Evolutionary conservation across 2,888 invertebrate species (phyloP).

Genomic region (Homarus gammarus): DNA sequence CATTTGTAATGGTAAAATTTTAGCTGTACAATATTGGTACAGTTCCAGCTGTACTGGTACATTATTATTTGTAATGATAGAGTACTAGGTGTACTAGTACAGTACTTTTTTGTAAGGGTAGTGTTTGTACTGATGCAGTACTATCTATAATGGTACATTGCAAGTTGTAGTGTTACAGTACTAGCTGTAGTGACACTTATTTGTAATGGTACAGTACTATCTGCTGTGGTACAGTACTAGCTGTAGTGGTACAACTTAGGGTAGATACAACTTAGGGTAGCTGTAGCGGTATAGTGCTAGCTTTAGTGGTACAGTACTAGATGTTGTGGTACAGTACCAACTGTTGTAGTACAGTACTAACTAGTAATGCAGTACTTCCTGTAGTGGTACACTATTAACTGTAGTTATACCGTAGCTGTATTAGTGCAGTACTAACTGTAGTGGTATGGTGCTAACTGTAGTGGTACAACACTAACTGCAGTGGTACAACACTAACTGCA

Average conservation of each 20-base stretch:
- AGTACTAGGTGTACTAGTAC: no score
- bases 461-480: not conserved
- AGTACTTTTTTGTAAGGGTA: no score
- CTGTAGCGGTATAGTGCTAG: not conserved
- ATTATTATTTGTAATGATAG: no score
- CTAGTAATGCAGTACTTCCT: not conserved
- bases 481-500: not conserved
- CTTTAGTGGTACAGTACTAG: not conserved
- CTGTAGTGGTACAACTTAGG: not conserved
- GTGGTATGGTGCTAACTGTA: not conserved
- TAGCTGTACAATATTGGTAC: no score
- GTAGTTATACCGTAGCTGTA: not conserved
- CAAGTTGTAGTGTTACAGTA: not conserved
- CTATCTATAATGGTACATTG: no score
- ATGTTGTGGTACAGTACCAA: not conserved
- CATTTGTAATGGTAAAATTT: no score
- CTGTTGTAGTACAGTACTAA: not conserved
- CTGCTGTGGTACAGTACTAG: not conserved
- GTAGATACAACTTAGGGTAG: not conserved
- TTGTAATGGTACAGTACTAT: no score
- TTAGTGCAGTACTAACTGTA: not conserved
- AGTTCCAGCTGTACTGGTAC: no score
- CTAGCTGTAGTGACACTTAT: no score
- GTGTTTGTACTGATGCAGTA: no score
- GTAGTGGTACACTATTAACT: not conserved